Base-by-base conservation (phyloP, 2,888 invertebrate genomes). In the Ditula angustiorana region DNA sequence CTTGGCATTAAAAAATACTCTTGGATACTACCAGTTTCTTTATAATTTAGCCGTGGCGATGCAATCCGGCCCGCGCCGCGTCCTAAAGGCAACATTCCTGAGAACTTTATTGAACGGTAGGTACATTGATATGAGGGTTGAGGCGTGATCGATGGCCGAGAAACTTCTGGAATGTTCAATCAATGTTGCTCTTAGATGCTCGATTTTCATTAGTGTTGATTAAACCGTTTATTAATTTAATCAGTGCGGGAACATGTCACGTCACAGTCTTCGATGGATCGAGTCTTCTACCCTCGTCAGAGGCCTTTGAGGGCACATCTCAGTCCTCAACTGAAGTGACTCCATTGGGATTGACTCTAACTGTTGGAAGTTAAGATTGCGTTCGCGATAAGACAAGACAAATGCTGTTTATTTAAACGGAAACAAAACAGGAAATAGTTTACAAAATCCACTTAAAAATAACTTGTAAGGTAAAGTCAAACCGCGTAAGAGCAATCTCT, bases 121-220 rank as follows among this genome's bases (percentile, higher is more conserved):
- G 16, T 37, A 55, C 26, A 55, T 41, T 23, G 30, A 41, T 44
- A 60, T 60, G 28, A 60, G 41, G 24, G 52, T 52, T 60, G 60
- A 60, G 30, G 30, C 30, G 59, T 70, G 70, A 78, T 77, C 73
- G 74, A 76, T 74, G 67, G 72, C 64, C 59, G 21, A 62, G 67
- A 66, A 75, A 75, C 71, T 76, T 75, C 67, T 61, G 71, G 74
- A 72, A 74, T 77, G 76, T 73, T 79, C 77, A 72, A 78, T 79
- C 78, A 77, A 71, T 76, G 78, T 71, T 74, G 62, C 52, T 68
- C 71, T 69, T 70, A 73, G 74, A 70, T 73, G 72, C 69, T 75
- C 69, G 68, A 74, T 71, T 69, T 69, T 78, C 79, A 78, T 76
- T 74, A 67, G 69, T 69, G 70, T 70, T 77, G 75, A 76, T 79